These are phyloP conservation scores for Cepphus grylle DNA, from an alignment of 2,113 vertebrate species.

Conservation along the genomic window DNA sequence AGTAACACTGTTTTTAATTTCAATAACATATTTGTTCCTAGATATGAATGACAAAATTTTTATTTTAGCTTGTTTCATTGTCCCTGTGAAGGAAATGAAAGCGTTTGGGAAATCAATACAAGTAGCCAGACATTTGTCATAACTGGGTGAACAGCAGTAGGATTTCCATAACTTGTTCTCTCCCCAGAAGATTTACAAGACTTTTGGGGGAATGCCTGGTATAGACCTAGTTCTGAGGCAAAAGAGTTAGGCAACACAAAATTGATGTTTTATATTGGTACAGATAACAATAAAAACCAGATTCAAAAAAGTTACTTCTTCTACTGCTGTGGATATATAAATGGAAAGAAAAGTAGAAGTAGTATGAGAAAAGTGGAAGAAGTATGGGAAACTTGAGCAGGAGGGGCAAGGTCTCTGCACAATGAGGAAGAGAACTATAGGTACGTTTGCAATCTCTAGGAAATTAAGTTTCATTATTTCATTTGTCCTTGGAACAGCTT, in stretches of 20 bases:
- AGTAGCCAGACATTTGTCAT: background rate
- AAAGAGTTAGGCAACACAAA: background rate
- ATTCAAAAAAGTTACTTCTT: background rate
- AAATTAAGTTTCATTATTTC: background rate
- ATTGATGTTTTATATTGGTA: background rate
- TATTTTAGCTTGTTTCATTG: background rate
- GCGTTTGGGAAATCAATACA: background rate
- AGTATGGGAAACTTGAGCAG: background rate
- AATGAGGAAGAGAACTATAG: background rate
- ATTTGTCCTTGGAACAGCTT: background rate
- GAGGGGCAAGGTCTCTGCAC: background rate
- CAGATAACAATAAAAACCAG: background rate
- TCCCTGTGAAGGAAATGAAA: background rate
- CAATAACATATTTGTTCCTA: background rate
- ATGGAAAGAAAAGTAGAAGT: background rate
- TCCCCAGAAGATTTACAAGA: background rate
- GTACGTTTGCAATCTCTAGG: background rate
- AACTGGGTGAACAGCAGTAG: background rate
- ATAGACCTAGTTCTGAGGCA: background rate
- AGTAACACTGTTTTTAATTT: slow-evolving; percentile 10
- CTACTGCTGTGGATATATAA: background rate
- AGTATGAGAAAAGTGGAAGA: background rate
- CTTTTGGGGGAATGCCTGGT: background rate
- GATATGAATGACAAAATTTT: background rate
- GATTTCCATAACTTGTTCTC: background rate